Evolutionary conservation across 2,888 invertebrate species (phyloP).

Genomic region (Aporophyla lueneburgensis): DNA sequence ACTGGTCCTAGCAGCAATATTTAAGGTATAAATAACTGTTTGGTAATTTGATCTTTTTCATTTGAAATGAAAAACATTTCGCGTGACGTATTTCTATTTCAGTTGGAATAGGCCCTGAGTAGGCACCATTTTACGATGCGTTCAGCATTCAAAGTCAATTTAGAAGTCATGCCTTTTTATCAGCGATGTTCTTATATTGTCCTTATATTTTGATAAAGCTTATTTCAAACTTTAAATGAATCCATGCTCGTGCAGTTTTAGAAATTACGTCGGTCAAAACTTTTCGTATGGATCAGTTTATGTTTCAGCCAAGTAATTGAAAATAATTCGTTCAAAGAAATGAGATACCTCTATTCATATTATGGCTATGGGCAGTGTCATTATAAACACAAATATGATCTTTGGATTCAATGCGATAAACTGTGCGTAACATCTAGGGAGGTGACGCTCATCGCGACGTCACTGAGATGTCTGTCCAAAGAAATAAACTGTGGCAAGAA

Average conservation of each 20-base stretch:
- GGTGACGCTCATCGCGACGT: constrained; percentile 30
- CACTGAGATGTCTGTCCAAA: constrained; percentile 22
- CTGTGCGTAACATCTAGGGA: constrained; percentile 14
- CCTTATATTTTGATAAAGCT: constrained; percentile 10
- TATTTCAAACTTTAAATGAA: constrained; percentile 11
- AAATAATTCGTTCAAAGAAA: not conserved
- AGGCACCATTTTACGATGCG: constrained; percentile 66
- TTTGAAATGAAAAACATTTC: constrained; percentile 31
- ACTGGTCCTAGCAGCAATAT: not conserved
- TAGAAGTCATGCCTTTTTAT: constrained; percentile 56
- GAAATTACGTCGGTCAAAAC: not conserved
- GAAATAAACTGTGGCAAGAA: constrained; percentile 23
- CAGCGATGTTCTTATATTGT: constrained; percentile 30
- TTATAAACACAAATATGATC: constrained; percentile 13
- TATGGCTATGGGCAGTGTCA: not conserved
- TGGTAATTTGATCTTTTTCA: not conserved
- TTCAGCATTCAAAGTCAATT: constrained; percentile 66
- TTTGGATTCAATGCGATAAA: constrained; percentile 22
- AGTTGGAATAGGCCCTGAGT: constrained; percentile 59
- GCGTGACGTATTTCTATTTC: constrained; percentile 68
- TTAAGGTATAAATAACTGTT: not conserved
- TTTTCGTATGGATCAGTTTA: not conserved
- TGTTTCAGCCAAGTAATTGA: not conserved
- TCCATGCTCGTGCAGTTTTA: constrained; percentile 13
- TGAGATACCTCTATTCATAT: not conserved